A percentile compares a stretch with the other conserved stretches of the same genome.
Conservation (phyloP, 2,888 invertebrate species). For the Sceliomorpha sp. region DNA sequence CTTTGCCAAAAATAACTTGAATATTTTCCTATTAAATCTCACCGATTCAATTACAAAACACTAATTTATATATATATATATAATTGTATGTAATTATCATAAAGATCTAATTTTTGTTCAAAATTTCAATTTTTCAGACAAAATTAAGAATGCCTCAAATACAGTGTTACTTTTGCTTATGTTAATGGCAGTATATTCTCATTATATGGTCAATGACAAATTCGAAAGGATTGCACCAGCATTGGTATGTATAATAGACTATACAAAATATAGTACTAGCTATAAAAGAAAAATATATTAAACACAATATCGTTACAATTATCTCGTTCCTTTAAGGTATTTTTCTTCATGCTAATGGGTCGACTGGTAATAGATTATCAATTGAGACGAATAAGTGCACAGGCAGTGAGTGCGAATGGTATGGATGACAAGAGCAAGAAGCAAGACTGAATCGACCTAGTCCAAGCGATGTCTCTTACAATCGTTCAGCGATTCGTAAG, state of each 20-base stretch:
- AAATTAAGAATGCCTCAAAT: conserved; percentile 94
- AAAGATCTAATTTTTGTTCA: neutral
- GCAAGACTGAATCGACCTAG: conserved; percentile 79
- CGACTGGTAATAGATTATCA: conserved; percentile 91
- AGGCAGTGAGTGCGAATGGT: conserved; percentile 77
- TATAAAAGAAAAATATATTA: too few species aligned
- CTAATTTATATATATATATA: neutral
- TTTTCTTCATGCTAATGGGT: conserved; percentile 95
- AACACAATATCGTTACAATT: too few species aligned
- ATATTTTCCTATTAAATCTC: too few species aligned
- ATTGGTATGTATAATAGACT: conserved; percentile 82
- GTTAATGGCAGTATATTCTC: conserved; percentile 94
- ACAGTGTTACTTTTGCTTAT: conserved; percentile 90
- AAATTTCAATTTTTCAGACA: conserved; percentile 90
- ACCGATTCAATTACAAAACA: too few species aligned
- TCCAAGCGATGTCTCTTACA: conserved; percentile 23
- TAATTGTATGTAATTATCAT: conserved; percentile 1
- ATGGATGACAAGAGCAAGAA: conserved; percentile 81
- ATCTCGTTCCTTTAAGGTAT: conserved; percentile 81
- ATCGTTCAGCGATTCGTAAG: conserved; percentile 33
- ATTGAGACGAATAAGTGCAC: conserved; percentile 81
- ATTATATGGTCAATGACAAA: conserved; percentile 95
- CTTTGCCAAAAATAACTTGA: too few species aligned
- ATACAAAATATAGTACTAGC: too few species aligned
- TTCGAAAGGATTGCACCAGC: conserved; percentile 95